These are phyloP conservation scores for Eidolon dupreanum DNA, from an alignment of 2,797 vertebrate species.

Conservation along the genomic window DNA sequence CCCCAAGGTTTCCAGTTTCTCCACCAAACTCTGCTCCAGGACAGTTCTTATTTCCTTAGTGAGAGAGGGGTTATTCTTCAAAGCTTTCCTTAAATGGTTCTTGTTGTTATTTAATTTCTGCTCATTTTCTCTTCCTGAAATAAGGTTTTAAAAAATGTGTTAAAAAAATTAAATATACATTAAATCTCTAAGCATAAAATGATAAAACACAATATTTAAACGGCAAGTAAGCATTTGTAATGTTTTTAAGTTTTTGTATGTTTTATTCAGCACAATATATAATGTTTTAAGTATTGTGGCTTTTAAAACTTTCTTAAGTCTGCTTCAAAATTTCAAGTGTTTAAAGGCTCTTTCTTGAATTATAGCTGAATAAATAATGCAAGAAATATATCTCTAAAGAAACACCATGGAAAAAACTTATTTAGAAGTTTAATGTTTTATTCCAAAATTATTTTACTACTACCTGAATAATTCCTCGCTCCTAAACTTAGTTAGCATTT, in stretches of 20 bases:
- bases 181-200: conserved; percentile 56
- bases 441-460: neutral
- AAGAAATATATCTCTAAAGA: neutral
- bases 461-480: conserved; percentile 24
- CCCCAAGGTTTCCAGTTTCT: conserved; percentile 86
- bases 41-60: conserved; percentile 83
- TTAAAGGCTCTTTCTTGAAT: neutral
- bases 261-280: neutral
- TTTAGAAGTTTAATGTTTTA: conserved; percentile 31
- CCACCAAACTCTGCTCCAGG: conserved; percentile 85
- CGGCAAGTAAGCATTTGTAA: neutral
- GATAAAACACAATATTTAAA: conserved; percentile 12
- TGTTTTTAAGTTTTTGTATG: neutral
- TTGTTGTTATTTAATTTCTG: conserved; percentile 79
- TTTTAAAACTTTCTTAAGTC: conserved; percentile 22
- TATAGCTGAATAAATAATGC: neutral
- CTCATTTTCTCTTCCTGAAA: conserved; percentile 86
- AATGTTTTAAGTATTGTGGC: neutral
- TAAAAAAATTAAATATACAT: conserved; percentile 41
- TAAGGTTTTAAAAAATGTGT: conserved; percentile 48
- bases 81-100: conserved; percentile 77
- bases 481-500: conserved; percentile 16
- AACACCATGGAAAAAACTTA: neutral
- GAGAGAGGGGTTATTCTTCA: conserved; percentile 84
- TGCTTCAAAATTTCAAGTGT: neutral